Conservation (phyloP, 2,797 vertebrate genomes). For the Rhinichthys osculus region DNA sequence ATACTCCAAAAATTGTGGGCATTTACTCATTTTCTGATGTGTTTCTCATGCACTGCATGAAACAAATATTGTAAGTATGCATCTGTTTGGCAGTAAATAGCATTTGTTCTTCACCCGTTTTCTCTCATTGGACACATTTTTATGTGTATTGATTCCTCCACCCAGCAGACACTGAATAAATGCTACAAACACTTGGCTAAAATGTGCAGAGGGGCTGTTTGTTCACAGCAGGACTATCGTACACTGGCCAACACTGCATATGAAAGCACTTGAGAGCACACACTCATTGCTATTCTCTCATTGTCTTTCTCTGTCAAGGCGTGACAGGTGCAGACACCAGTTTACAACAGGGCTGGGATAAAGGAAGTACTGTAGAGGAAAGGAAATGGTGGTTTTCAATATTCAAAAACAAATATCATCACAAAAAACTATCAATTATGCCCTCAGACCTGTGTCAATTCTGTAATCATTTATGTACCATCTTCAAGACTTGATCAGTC, state of each 20-base stretch:
- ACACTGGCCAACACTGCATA: constrained; percentile 23
- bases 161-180: constrained; percentile 11
- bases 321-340: constrained; percentile 45
- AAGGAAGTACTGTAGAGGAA: constrained; percentile 52
- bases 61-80: constrained; percentile 9
- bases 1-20: not conserved
- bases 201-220: constrained; percentile 1
- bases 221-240: constrained; percentile 36
- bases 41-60: not conserved
- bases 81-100: constrained; percentile 17
- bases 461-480: not conserved
- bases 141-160: constrained; percentile 15
- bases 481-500: not conserved
- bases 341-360: constrained; percentile 53
- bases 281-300: constrained; percentile 17
- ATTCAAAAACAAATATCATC: constrained; percentile 2
- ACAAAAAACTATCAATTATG: not conserved
- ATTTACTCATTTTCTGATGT: not conserved
- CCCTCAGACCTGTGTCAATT: not conserved
- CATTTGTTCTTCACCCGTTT: not conserved
- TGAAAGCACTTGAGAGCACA: constrained; percentile 22
- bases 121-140: constrained; percentile 29
- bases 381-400: constrained; percentile 54
- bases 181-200: constrained; percentile 18
- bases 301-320: constrained; percentile 10